Evolutionary conservation across 2,113 vertebrate genomes (phyloP).

Genomic region (Ciconia boyciana): DNA sequence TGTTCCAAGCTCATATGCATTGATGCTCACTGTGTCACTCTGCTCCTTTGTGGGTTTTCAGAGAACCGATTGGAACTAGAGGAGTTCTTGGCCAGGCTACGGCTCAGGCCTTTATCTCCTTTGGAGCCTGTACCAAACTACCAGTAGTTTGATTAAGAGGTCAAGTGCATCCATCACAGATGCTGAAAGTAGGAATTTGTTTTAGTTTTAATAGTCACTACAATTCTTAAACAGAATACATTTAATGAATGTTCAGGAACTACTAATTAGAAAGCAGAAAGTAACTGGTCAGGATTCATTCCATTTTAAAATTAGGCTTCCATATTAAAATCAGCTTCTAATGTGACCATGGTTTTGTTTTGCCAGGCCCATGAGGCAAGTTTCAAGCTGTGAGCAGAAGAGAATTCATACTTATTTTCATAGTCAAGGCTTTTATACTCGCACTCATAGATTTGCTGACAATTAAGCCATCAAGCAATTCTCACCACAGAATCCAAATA

Average conservation of each 20-base stretch:
- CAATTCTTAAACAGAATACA: neutral
- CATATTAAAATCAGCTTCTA: neutral
- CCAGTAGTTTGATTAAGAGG: no score
- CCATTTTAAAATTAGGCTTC: neutral
- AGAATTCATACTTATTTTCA: neutral
- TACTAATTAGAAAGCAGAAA: neutral
- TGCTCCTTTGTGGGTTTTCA: no score
- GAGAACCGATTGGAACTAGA: no score
- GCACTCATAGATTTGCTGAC: neutral
- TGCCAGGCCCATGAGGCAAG: neutral
- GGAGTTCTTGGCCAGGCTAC: no score
- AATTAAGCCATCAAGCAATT: neutral
- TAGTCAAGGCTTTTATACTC: neutral
- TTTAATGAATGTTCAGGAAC: neutral
- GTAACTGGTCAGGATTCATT: neutral
- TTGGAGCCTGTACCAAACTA: no score
- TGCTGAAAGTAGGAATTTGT: neutral
- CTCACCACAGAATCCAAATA: neutral
- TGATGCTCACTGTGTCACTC: no score
- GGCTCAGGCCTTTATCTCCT: no score
- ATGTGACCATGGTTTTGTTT: neutral
- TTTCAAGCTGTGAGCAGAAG: neutral
- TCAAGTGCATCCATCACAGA: no score
- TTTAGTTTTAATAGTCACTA: neutral
- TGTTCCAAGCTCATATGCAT: no score